Percentiles rank a stretch among this genome's conserved stretches.
phyloP scores from a whole-genome alignment of 2,113 vertebrate genomes.

The Ochotona princeps region DNA sequence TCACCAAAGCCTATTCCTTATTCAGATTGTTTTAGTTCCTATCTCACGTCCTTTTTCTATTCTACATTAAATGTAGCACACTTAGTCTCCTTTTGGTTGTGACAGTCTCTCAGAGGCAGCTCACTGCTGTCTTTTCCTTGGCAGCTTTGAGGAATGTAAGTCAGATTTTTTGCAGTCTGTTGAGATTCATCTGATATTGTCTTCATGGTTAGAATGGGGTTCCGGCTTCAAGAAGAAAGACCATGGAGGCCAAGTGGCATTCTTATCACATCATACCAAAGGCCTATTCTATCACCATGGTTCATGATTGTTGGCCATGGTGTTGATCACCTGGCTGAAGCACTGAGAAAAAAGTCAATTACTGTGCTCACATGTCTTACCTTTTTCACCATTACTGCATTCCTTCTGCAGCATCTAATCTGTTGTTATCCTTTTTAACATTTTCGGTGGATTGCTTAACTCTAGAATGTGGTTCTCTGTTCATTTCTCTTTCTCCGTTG shows the following conservation, averaged over 20 bases:
- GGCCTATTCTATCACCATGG: not conserved
- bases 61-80: not conserved
- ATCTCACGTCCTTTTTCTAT: not conserved
- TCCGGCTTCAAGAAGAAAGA: not conserved
- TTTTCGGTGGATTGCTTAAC: not conserved
- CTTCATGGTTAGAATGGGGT: not conserved
- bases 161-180: not conserved
- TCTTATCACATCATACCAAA: not conserved
- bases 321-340: not conserved
- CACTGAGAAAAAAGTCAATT: not conserved
- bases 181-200: not conserved
- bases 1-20: not conserved
- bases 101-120: not conserved
- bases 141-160: not conserved
- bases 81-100: not conserved
- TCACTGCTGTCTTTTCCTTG: not conserved
- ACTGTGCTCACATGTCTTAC: not conserved
- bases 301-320: not conserved
- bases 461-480: not conserved
- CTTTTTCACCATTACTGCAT: not conserved
- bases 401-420: not conserved
- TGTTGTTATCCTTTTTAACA: not conserved
- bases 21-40: not conserved
- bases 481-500: slow-evolving; percentile 15
- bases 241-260: not conserved